These are phyloP conservation scores for Agrochola circellaris DNA, from an alignment of 2,888 invertebrate genomes.

Conservation along the genomic window DNA sequence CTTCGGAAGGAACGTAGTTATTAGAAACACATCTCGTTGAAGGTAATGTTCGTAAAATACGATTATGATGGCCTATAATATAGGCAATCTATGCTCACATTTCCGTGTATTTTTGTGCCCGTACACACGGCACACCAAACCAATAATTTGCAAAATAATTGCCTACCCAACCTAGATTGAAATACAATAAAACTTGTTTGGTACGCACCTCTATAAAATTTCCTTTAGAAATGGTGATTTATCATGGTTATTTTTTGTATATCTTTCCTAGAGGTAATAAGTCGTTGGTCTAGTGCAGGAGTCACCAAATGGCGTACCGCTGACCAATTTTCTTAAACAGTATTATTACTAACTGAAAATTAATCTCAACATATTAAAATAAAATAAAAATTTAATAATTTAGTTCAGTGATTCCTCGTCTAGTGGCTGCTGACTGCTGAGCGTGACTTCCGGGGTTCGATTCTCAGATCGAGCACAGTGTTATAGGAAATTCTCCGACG, in stretches of 20 bases:
- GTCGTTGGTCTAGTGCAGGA: background rate
- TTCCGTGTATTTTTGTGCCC: background rate
- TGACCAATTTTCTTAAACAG: no score
- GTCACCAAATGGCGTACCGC: no score
- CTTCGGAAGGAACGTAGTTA: background rate
- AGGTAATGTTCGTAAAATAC: background rate
- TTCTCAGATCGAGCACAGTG: background rate
- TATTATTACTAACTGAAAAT: no score
- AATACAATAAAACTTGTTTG: background rate
- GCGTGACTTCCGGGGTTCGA: no score
- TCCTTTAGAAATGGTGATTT: background rate
- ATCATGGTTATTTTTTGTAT: background rate
- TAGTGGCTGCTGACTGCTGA: background rate
- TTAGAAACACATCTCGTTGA: background rate
- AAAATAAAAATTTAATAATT: no score
- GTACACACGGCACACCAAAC: background rate
- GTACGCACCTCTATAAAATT: background rate
- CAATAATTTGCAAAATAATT: constrained; percentile 19
- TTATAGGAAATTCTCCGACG: background rate
- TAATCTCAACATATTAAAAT: no score
- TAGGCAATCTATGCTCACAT: background rate
- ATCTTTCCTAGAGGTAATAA: background rate
- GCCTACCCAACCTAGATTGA: background rate
- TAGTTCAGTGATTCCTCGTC: no score
- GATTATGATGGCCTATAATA: background rate